Conservation (phyloP, 2,797 vertebrate species). For the Philypnodon macrostomus region DNA sequence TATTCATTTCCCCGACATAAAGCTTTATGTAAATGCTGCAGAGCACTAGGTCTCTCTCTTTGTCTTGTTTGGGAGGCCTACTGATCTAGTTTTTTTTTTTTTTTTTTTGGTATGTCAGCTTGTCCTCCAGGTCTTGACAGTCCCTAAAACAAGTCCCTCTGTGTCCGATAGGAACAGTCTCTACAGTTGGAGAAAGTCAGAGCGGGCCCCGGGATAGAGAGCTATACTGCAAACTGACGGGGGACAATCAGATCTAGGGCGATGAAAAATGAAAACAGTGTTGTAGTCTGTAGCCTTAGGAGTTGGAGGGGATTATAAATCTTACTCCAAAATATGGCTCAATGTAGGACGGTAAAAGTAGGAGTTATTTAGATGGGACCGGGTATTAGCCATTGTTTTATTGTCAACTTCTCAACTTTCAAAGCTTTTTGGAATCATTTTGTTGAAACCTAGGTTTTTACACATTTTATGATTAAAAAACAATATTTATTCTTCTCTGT, state of each 20-base stretch:
- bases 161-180: conserved; percentile 53
- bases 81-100: conserved; percentile 63
- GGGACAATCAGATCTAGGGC: conserved; percentile 69
- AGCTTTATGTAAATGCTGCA: conserved; percentile 57
- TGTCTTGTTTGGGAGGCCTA: conserved; percentile 51
- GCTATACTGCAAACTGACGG: conserved; percentile 62
- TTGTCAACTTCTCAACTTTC: no score
- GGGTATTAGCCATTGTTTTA: no score
- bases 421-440: no score
- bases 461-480: no score
- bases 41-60: conserved; percentile 43
- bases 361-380: background rate
- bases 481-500: no score
- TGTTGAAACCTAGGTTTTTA: no score
- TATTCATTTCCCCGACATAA: conserved; percentile 53
- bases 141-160: conserved; percentile 53
- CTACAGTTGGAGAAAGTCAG: conserved; percentile 66
- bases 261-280: conserved; percentile 57
- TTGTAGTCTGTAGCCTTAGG: conserved; percentile 50
- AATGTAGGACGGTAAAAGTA: conserved; percentile 42
- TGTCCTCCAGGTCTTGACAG: conserved; percentile 60
- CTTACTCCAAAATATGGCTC: conserved; percentile 38
- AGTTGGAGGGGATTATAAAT: conserved; percentile 38
- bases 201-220: conserved; percentile 65
- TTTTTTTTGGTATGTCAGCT: conserved; percentile 53